A percentile compares a stretch with the other conserved stretches of the same genome.
phyloP scores from a whole-genome alignment of 2,888 invertebrate genomes.

The Patella ulyssiponensis region DNA sequence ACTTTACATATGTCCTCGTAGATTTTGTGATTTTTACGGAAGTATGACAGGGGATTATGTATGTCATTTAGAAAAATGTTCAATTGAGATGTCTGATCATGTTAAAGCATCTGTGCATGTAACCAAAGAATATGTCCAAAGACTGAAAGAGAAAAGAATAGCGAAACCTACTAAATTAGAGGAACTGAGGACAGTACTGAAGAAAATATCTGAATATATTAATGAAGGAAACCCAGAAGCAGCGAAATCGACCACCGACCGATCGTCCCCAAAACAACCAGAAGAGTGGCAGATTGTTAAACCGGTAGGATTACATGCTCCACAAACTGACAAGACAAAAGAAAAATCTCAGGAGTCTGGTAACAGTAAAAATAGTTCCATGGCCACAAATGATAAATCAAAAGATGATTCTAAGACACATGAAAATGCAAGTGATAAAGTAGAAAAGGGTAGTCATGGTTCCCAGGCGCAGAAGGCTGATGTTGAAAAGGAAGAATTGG shows the following conservation, averaged over 20 bases:
- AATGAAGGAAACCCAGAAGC: no score
- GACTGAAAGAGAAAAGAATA: neutral
- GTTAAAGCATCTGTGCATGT: neutral
- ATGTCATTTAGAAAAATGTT: neutral
- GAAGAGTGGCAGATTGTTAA: neutral
- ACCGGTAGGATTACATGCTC: neutral
- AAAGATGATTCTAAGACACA: no score
- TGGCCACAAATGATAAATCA: no score
- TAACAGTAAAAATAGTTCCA: no score
- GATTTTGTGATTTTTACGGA: neutral
- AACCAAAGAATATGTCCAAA: neutral
- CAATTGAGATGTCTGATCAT: neutral
- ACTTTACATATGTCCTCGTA: neutral
- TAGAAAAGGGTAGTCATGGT: no score
- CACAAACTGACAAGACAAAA: no score
- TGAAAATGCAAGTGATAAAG: no score
- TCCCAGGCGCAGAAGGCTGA: no score
- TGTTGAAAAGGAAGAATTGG: neutral
- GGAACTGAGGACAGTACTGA: neutral
- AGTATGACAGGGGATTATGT: neutral
- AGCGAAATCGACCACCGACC: no score
- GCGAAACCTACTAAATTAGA: neutral
- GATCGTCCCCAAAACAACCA: no score
- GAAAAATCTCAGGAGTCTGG: no score
- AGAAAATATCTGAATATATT: neutral